Conservation (phyloP, 1,140 invertebrate genomes). For the Trichonephila clavata region DNA sequence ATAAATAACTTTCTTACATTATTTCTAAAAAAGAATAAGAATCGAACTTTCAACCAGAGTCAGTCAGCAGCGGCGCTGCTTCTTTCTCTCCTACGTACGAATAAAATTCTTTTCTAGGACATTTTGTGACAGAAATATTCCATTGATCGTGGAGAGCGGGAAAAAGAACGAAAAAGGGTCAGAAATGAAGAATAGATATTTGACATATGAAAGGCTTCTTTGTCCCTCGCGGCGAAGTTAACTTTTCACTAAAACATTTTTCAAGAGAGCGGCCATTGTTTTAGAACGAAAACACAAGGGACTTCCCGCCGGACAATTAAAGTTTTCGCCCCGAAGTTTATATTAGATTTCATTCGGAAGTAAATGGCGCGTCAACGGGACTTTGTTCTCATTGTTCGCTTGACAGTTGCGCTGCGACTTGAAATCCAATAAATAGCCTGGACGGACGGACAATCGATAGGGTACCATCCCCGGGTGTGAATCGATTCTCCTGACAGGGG, state of each 20-base stretch:
- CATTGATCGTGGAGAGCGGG: background rate
- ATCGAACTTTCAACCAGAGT: background rate
- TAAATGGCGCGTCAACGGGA: conserved; percentile 9
- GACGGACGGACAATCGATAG: conserved; percentile 15
- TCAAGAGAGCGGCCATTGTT: background rate
- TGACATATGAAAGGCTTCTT: conserved; percentile 14
- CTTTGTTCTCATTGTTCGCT: background rate
- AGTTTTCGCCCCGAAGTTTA: conserved; percentile 21
- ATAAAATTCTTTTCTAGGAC: conserved; percentile 1
- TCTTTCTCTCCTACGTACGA: background rate
- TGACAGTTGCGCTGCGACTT: background rate
- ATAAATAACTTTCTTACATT: no score
- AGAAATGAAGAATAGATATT: conserved; percentile 5
- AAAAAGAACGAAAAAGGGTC: background rate
- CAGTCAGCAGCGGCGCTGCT: background rate
- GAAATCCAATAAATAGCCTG: conserved; percentile 26
- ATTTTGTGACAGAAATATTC: background rate
- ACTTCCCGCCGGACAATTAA: conserved; percentile 11
- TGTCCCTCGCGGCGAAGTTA: background rate
- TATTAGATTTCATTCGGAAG: conserved; percentile 27
- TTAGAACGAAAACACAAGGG: conserved; percentile 13
- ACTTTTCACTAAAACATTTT: no score
- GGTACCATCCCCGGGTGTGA: background rate
- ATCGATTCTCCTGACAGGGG: background rate
- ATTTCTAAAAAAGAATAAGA: no score